Evolutionary conservation across 2,113 vertebrate species (phyloP), one percentile per base, ranked within the genome.

Genomic region (Epinephelus cyanopodus): DNA sequence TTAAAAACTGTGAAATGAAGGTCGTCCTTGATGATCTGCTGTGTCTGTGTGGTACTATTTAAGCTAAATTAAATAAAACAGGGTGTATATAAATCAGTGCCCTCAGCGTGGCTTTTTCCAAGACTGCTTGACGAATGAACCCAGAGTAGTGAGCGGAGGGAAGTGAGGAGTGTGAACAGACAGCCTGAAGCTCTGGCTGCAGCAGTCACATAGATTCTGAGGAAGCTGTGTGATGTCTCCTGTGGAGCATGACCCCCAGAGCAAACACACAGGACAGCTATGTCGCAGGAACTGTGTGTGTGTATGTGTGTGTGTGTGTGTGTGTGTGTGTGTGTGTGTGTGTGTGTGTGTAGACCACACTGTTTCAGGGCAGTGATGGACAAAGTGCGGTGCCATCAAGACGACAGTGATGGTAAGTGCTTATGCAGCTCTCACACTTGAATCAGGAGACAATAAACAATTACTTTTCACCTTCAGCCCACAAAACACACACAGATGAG

Each of bases 201-300:
- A 90, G 86, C 89, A 84, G 93, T 95, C 95, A 93, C 81, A 94
- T 64, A 79, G 90, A 94, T 88, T 93, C 62, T 23, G 75, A 78
- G 83, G 69, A 78, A 42, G 64, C 87, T 62, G 85, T 15, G 79
- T 93, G 94, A 95, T 73, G 87, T 74, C 87, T 80, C 71, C 58
- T 17, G 57, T 62, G 78, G 77, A 60, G 80, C 85, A 33, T 19
- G 69, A 88, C 67, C 82, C 91, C 79, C 48, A 50, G 10, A 63
- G 87, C 90, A 82, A 64, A 81, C 74, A 73, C 83, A 77, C 65
- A 39, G 47, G 68, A 78, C 79, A 48, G 77, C 77, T 37, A 33
- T 10, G 58, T 77, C 78, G 73, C 71, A 72, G 64, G 25, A 73
- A 53, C 37, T 52, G 52, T 71, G 39, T 56, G 50, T 69, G 60